Base-by-base conservation (phyloP, 2,888 invertebrate species). In the Eretmocerus hayati region DNA sequence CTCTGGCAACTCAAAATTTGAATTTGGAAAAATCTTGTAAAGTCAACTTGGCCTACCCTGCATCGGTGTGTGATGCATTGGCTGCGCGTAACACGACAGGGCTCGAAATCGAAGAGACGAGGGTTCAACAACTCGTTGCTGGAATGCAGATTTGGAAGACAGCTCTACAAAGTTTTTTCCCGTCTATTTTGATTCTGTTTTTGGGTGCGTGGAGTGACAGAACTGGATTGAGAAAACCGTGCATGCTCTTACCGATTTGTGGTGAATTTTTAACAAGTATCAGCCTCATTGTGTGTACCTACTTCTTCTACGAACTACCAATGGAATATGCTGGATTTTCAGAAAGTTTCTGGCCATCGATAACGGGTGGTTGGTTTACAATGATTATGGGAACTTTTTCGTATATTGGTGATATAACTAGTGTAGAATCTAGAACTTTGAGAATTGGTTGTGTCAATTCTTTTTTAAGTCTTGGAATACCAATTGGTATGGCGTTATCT, bases 371-470 rank as follows among this genome's bases (percentile, higher is more conserved):
- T 8, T 89, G 89, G 89, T 87, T 88, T 66, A 88, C 88, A 23
- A 88, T 89, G 88, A 83, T 90, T 60, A 89, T 90, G 88, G 88
- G 88, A 18, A 83, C 90, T 56, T 87, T 92, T 72, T 88, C 89
- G 72, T 92, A 91, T 66, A 85, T 93, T 50, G 88, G 85, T 2
- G 90, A 92, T 65, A 85, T 90, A 15, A 90, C 91, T 3, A 84
- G 85, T 3, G 81, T 87, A 55, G 85, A 90, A 67, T 85, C 84
- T 59, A 80, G 91, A 59, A 92, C 92, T 19, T 75, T 89, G 39
- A 74, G 92, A 54, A 89, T 93, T 60, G 90, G 91, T 21, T 83
- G 92, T 43, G 84, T 90, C 55, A 93, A 93, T 72, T 80, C 91
- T 6, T 91, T 90, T 71, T 84, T 90, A 59, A 91, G 91, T 1